phyloP scores from a whole-genome alignment of 92 coral and sea anemone species.

The Blastomussa wellsi region DNA sequence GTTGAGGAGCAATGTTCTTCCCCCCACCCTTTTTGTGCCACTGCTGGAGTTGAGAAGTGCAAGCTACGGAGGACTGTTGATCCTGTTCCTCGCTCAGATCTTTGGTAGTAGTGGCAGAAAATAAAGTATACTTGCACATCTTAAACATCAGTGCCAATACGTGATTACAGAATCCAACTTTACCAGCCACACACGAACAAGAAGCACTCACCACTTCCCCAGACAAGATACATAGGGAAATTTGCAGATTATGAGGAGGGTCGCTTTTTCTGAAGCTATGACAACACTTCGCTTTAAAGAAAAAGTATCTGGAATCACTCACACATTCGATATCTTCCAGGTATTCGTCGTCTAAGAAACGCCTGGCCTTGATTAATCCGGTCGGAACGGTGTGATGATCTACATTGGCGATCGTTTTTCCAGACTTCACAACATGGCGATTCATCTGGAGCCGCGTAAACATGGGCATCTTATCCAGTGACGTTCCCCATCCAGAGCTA shows the following conservation, averaged over 20 bases:
- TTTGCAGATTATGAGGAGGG: conserved; percentile 36
- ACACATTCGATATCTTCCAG: conserved; percentile 34
- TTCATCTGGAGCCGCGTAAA: conserved; percentile 47
- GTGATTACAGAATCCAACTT: conserved; percentile 47
- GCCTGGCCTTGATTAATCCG: conserved; percentile 42
- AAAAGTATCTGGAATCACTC: conserved; percentile 29
- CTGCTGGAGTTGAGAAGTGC: too few species aligned
- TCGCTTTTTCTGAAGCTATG: too few species aligned
- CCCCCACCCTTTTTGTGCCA: conserved; percentile 62
- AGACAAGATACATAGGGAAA: conserved; percentile 42
- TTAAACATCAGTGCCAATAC: conserved; percentile 45
- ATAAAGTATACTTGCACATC: conserved; percentile 33
- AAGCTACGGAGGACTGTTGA: too few species aligned
- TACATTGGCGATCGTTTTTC: conserved; percentile 36
- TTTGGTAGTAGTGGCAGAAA: too few species aligned
- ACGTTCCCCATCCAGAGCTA: conserved; percentile 22
- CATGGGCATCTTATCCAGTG: conserved; percentile 39
- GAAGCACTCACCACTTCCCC: conserved; percentile 37
- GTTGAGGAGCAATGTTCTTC: conserved; percentile 41
- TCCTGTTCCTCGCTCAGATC: too few species aligned
- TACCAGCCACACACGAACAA: conserved; percentile 59
- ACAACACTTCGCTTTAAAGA: conserved; percentile 21
- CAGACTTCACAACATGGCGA: conserved; percentile 34
- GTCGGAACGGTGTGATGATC: conserved; percentile 53
- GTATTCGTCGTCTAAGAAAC: conserved; percentile 55